Evolutionary conservation across 2,888 invertebrate genomes (phyloP).

Genomic region (Apamea epomidion): DNA sequence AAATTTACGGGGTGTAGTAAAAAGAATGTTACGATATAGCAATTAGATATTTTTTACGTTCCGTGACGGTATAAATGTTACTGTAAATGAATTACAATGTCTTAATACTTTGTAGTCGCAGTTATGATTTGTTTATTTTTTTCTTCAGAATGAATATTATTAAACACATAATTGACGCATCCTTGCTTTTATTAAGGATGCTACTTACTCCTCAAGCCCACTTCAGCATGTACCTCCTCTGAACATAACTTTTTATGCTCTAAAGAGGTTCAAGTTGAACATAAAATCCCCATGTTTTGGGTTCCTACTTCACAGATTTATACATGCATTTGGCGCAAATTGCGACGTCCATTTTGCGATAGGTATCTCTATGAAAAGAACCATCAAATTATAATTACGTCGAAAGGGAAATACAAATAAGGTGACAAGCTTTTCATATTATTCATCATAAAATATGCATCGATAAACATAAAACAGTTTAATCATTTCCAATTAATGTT

Average conservation of each 20-base stretch:
- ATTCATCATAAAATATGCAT: constrained; percentile 35
- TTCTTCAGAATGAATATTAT: not conserved
- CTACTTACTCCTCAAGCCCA: not conserved
- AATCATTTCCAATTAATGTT: constrained; percentile 37
- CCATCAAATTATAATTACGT: not conserved
- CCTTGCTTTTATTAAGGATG: not conserved
- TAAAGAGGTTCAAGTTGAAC: not conserved
- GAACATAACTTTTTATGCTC: not conserved
- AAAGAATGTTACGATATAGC: constrained; percentile 69
- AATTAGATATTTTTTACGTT: constrained; percentile 71
- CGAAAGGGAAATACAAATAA: not conserved
- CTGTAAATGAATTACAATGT: constrained; percentile 59
- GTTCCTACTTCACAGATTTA: not conserved
- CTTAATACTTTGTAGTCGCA: constrained; percentile 49
- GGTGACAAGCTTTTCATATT: constrained; percentile 4
- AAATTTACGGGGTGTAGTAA: constrained; percentile 80
- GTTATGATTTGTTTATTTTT: constrained; percentile 31
- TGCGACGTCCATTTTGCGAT: not conserved
- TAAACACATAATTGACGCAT: not conserved
- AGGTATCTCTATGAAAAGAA: not conserved
- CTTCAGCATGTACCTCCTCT: not conserved
- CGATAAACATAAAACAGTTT: constrained; percentile 28
- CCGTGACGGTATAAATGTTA: constrained; percentile 60
- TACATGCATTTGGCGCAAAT: not conserved
- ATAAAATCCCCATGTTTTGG: not conserved